Evolutionary conservation across 2,797 vertebrate species (phyloP).

Genomic region (Scyliorhinus canicula): DNA sequence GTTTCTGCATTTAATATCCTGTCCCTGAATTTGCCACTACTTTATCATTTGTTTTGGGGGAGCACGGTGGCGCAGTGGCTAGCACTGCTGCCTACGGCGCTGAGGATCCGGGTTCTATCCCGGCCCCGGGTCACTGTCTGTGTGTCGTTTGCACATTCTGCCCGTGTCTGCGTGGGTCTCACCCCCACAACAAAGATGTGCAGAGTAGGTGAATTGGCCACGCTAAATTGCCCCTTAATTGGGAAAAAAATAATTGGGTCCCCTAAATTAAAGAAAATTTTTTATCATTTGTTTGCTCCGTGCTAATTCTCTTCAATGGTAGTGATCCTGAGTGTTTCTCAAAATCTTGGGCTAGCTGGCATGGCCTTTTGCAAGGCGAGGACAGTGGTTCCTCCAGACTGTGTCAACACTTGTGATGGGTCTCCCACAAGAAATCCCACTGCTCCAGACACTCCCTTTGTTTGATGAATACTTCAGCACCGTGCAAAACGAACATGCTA

Average conservation of each 20-base stretch:
- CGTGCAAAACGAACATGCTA: neutral
- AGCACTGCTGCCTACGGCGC: no score
- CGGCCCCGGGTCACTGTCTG: no score
- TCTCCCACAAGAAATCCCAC: neutral
- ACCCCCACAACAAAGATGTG: no score
- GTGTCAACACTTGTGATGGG: neutral
- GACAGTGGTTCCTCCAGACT: neutral
- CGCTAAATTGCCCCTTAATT: no score
- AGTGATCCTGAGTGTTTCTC: no score
- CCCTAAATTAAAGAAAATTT: no score
- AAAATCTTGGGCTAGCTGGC: neutral
- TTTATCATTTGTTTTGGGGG: neutral
- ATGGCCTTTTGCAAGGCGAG: neutral
- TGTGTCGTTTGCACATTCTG: no score
- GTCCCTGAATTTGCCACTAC: neutral
- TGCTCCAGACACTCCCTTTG: neutral
- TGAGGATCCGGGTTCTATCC: no score
- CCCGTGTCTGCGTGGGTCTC: no score
- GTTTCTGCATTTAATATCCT: neutral
- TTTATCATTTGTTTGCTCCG: neutral
- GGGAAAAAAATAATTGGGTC: no score
- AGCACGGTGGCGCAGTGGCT: no score
- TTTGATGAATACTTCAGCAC: neutral
- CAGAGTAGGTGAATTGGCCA: no score
- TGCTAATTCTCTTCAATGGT: neutral